A percentile compares a stretch with the other conserved stretches of the same genome.
phyloP scores from a whole-genome alignment of 2,797 vertebrate genomes.

The Pampus argenteus region DNA sequence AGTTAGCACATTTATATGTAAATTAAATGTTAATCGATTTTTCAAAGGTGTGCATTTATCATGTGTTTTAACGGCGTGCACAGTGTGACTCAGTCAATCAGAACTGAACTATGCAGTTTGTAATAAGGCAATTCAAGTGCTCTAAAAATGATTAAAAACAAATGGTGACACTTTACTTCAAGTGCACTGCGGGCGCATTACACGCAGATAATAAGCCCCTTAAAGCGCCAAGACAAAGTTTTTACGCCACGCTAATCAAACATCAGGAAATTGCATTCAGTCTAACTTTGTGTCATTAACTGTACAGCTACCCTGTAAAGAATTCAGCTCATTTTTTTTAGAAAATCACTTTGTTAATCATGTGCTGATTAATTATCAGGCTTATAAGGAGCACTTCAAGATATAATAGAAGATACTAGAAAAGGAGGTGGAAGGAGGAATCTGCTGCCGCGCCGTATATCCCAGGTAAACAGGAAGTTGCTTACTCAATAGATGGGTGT shows the following conservation, averaged over 20 bases:
- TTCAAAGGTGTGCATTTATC: constrained; percentile 59
- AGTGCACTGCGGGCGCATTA: constrained; percentile 32
- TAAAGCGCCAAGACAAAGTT: constrained; percentile 41
- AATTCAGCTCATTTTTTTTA: constrained; percentile 1
- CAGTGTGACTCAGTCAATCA: constrained; percentile 50
- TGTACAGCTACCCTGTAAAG: constrained; percentile 13
- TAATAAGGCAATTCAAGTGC: constrained; percentile 48
- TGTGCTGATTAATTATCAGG: constrained; percentile 32
- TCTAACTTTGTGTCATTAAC: constrained; percentile 18
- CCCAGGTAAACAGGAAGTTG: constrained; percentile 56
- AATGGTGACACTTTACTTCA: constrained; percentile 57
- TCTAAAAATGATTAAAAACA: constrained; percentile 60
- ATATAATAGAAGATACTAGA: neutral
- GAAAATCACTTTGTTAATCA: constrained; percentile 16
- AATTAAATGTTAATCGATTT: constrained; percentile 74
- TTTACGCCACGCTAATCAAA: constrained; percentile 32
- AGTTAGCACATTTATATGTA: constrained; percentile 66
- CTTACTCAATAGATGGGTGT: constrained; percentile 5
- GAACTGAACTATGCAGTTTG: constrained; percentile 33
- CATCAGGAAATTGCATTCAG: constrained; percentile 32
- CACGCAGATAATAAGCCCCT: constrained; percentile 50
- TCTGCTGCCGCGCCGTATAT: neutral
- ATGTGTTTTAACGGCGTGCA: constrained; percentile 50
- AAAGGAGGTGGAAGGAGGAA: neutral
- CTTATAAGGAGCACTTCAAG: constrained; percentile 36